Percentiles rank a stretch among this genome's conserved stretches.
Conservation (phyloP, 2,113 vertebrate species). For the Phasianus colchicus region DNA sequence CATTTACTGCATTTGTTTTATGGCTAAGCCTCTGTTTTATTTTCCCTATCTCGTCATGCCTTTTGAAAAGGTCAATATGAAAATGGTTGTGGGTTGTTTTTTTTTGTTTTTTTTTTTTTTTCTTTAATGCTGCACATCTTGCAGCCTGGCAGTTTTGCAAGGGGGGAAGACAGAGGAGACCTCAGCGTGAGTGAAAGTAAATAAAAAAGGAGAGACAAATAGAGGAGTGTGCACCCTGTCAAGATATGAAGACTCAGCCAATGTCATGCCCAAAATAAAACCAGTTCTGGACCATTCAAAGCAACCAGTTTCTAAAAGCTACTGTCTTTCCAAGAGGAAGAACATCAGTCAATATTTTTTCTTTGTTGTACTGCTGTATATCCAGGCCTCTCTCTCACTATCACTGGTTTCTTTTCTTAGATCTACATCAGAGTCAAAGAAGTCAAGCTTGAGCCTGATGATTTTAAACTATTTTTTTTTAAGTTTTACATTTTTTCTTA, state of each 20-base stretch:
- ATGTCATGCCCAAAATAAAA: neutral
- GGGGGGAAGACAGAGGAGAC: neutral
- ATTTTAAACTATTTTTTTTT: neutral
- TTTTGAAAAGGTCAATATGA: conserved; percentile 32
- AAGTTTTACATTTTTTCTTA: neutral
- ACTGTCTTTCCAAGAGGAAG: rapidly evolving
- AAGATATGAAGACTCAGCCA: neutral
- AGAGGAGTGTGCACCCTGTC: neutral
- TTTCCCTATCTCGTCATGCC: neutral
- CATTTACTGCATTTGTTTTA: neutral
- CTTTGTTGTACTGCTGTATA: neutral
- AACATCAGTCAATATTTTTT: neutral
- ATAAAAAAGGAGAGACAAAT: neutral
- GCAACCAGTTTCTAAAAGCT: neutral
- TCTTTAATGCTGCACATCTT: neutral
- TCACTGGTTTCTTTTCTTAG: neutral
- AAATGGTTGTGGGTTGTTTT: neutral
- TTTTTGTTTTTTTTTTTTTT: too few relatives aligned
- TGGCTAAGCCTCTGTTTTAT: neutral
- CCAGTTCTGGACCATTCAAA: rapidly evolving
- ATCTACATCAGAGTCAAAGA: neutral
- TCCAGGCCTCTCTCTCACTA: neutral
- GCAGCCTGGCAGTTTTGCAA: neutral
- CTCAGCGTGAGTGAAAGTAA: neutral
- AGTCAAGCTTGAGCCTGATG: neutral